Evolutionary conservation across 2,113 vertebrate species (phyloP), one percentile per base, ranked within the genome.

Genomic region (Toxotes chatareus): DNA sequence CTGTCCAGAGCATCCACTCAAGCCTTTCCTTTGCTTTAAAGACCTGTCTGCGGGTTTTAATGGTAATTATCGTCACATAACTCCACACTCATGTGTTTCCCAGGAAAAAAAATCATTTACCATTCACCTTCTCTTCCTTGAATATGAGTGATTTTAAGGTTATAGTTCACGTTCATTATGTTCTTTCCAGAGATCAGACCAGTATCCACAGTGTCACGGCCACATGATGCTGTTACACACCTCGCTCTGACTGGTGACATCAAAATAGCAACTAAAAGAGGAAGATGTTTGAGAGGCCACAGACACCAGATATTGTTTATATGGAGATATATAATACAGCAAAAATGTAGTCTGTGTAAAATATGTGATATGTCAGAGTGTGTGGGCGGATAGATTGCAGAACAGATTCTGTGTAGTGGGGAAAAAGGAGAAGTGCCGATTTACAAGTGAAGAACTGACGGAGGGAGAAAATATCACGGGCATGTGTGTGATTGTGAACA

Each of bases 121-220:
- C n/a, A 44, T 42, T 21, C 23, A 19, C 36, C 16, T 34, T 42
- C 32, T 44, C 46, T 32, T 13, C 49, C 16, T 16, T 2, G 10
- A 38, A 19, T 65, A 34, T 34, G 4, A 51, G 1, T 27, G 17
- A 31, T 0, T 21, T 21, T 46, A 23, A 71, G 13, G 12, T 21
- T 64, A 40, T 14, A 42, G 16, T 34, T 78, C 68, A 57, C 47
- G 86, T 77, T 87, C 73, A 84, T 40, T 85, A 73, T 86, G 67
- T 86, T 64, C 51, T 62, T 68, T 32, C 38, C 63, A 60, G 61
- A 67, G 77, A 76, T 60, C 66, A 31, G 63, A 42, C 63, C 47
- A 56, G 62, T 38, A 49, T 49, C 17, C 59, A 51, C 60, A 86
- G 83, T 87, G 87, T 90, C 85, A 86, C n/a, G n/a, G 69, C 71